Percentiles rank a stretch among this genome's conserved stretches.
Evolutionary conservation across 1,140 invertebrate species (phyloP).

Genomic region (Sipha flava): DNA sequence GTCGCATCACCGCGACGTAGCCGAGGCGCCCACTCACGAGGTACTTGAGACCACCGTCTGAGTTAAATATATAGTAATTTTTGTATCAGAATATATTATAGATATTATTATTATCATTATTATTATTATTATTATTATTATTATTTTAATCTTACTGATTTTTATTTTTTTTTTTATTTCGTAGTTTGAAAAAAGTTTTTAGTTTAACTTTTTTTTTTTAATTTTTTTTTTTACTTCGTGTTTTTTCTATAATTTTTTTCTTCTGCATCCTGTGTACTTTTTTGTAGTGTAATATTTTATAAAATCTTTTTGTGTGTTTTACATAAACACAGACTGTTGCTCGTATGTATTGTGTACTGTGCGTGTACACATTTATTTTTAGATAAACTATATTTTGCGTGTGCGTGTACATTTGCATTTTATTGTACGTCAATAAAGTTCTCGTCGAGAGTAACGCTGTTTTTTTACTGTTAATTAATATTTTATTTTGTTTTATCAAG

Average conservation of each 20-base stretch:
- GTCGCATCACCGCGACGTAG: not conserved
- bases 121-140: not conserved
- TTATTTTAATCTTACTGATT: not conserved
- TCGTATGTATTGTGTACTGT: not conserved
- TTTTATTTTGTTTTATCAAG: not conserved
- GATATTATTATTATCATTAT: not conserved
- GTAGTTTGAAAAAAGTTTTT: not conserved
- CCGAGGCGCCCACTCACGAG: constrained; percentile 44
- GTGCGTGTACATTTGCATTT: not conserved
- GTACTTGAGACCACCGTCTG: constrained; percentile 57
- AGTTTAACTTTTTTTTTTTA: not conserved
- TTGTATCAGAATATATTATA: no score
- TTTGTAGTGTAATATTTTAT: constrained; percentile 15
- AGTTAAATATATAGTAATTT: constrained; percentile 33
- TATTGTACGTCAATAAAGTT: not conserved
- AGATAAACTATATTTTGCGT: not conserved
- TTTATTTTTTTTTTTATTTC: not conserved
- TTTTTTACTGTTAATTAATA: not conserved
- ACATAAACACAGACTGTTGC: not conserved
- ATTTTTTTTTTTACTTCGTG: not conserved
- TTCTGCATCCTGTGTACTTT: constrained; percentile 27
- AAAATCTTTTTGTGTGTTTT: no score
- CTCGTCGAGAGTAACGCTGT: not conserved
- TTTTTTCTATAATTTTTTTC: not conserved
- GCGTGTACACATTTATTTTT: not conserved